Conservation (phyloP, 2,888 invertebrate genomes). For the Abscondita cerata region DNA sequence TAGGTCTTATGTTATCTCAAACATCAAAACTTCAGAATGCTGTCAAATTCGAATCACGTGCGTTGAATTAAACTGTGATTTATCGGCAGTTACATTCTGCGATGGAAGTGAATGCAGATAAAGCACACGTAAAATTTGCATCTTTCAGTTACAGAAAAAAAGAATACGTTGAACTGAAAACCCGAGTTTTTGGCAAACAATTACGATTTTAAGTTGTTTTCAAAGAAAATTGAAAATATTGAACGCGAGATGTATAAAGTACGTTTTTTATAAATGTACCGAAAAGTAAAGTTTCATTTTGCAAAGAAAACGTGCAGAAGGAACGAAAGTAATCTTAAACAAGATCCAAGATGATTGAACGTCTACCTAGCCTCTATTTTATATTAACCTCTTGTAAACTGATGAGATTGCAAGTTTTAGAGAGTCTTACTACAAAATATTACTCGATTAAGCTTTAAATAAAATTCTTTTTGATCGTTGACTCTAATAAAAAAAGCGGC, state of each 20-base stretch:
- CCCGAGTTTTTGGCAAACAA: neutral
- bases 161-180: too few species aligned
- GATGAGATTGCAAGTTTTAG: slow-evolving; percentile 12
- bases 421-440: slow-evolving; percentile 3
- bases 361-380: slow-evolving; percentile 5
- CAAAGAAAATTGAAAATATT: too few species aligned
- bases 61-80: slow-evolving; percentile 53
- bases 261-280: neutral
- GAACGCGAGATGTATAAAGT: too few species aligned
- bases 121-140: slow-evolving; percentile 16
- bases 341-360: slow-evolving; percentile 6
- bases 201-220: too few species aligned
- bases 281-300: neutral
- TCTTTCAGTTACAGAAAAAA: too few species aligned
- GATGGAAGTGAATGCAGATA: slow-evolving; percentile 50
- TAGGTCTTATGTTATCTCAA: slow-evolving; percentile 37
- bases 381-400: slow-evolving; percentile 6
- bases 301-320: neutral
- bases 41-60: slow-evolving; percentile 53
- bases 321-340: slow-evolving; percentile 2
- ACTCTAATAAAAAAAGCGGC: too few species aligned
- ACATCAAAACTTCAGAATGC: slow-evolving; percentile 44
- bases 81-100: slow-evolving; percentile 49
- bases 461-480: neutral
- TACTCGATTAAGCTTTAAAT: slow-evolving; percentile 4